Evolutionary conservation across 2,888 invertebrate genomes (phyloP), one percentile per base, ranked within the genome.

Genomic region (Macrostomum cliftonense): DNA sequence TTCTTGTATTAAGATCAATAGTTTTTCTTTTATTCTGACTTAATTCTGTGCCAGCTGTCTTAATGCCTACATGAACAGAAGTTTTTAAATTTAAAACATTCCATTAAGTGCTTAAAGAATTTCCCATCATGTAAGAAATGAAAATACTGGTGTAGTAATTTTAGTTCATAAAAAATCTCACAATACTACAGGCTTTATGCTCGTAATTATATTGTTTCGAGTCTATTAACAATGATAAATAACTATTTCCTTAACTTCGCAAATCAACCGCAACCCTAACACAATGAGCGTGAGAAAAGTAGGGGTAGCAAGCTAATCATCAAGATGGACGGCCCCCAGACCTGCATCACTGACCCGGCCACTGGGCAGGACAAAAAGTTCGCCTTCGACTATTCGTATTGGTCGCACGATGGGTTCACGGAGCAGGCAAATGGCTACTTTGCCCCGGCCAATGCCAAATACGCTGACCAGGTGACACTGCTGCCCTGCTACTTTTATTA

Each of bases 401-500:
- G 67, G 67, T 67, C 67, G 46, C 65, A 66, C 57, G 63, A 64
- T 54, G 61, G 59, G 0, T 66, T 54, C 53, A 60, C 46, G 17
- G 63, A 63, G 43, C 43, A 53, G 11, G 38, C 50, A 5, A 59
- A 63, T 55, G 67, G 67, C 1, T 65, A 65, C 52, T 44, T 60
- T 9, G 58, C 59, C 42, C 61, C 64, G 2, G 46, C 51, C 2
- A 53, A 53, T 21, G 20, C 54, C 5, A 59, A 60, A 55, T 67
- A 65, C 57, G 62, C 62, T 42, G 17, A 36, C 7, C 19, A n/a
- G 14, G 66, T 46, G 13, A 44, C 47, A 28, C 5, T 7, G 4
- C 9, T 28, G 28, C 5, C 28, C 28, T 4, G 28, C 9, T 28
- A 9, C 28, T 28, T 9, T 9, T 28, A n/a, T n/a, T n/a, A n/a